Evolutionary conservation across 2,888 invertebrate genomes (phyloP), one percentile per base, ranked within the genome.

Genomic region (Spilosoma lubricipeda): DNA sequence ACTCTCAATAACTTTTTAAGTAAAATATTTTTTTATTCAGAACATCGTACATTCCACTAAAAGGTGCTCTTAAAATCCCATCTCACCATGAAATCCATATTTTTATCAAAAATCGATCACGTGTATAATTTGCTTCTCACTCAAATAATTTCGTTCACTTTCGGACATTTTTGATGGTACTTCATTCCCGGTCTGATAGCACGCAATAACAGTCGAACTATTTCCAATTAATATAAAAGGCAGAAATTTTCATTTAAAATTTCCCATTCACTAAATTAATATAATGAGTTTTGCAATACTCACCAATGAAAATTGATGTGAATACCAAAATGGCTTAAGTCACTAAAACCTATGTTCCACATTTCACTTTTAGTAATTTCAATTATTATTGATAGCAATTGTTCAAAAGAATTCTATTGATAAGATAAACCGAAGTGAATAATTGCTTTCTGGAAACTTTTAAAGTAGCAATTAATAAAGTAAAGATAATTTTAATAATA

Each of bases 311-410:
- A 33, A 23, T 70, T 70, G 9, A 70, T 27, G 56, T 39, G 70
- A 33, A 70, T 67, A 56, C 56, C 74, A 63, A 45, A 70, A 33
- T 69, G 39, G 15, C 39, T 30, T 69, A 64, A 71, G 52, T 42
- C 45, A 18, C 59, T 48, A 18, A 39, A 67, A 67, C n/a, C 33
- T 56, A 59, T 45, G n/a, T 68, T 67, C 71, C 74, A 74, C 74
- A 71, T 74, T 27, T 45, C 64, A 23, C 36, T 48, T 67, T 56
- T 52, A 36, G 39, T 63, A 36, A 63, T 39, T 27, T n/a, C n/a
- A 39, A 15, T 3, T 39, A 39, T 1, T 4, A 42, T 8, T 18
- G 20, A 11, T 36, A 70, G 15, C 15, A 23, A 63, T 45, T 42
- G n/a, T 18, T 15, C 18, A n/a, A 59, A 70, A 56, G 20, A 68